Percentiles rank a stretch among this genome's conserved stretches.
These are phyloP conservation scores for Pseudois nayaur DNA, from an alignment of 2,113 vertebrate species.

Conservation along the genomic window DNA sequence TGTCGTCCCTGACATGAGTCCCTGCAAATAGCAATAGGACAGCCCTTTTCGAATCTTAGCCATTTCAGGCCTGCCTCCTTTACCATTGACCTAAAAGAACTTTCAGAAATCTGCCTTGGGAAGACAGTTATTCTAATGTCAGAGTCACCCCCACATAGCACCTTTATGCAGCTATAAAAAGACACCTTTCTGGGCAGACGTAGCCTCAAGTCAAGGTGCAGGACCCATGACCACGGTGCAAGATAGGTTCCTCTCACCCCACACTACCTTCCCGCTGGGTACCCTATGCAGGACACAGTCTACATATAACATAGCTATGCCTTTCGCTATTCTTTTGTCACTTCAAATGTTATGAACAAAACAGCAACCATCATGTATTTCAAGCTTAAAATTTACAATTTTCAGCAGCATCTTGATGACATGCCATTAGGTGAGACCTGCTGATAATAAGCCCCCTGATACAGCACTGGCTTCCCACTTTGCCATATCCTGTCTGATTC, in stretches of 20 bases:
- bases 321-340: neutral
- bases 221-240: neutral
- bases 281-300: neutral
- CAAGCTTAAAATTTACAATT: neutral
- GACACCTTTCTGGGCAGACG: neutral
- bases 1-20: neutral
- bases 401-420: constrained; percentile 52
- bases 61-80: neutral
- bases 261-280: accelerated
- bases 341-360: neutral
- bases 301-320: neutral
- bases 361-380: neutral
- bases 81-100: neutral
- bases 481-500: constrained; percentile 47
- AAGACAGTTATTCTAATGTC: neutral
- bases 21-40: neutral
- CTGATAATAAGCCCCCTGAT: constrained; percentile 43
- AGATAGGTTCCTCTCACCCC: too few species aligned
- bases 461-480: constrained; percentile 24
- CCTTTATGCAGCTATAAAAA: neutral
- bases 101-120: neutral
- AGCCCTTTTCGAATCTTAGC: neutral
- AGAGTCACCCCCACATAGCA: neutral
- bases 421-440: constrained; percentile 36
- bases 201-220: neutral